phyloP scores from a whole-genome alignment of 2,888 invertebrate genomes.

The Pheosia tremula region DNA sequence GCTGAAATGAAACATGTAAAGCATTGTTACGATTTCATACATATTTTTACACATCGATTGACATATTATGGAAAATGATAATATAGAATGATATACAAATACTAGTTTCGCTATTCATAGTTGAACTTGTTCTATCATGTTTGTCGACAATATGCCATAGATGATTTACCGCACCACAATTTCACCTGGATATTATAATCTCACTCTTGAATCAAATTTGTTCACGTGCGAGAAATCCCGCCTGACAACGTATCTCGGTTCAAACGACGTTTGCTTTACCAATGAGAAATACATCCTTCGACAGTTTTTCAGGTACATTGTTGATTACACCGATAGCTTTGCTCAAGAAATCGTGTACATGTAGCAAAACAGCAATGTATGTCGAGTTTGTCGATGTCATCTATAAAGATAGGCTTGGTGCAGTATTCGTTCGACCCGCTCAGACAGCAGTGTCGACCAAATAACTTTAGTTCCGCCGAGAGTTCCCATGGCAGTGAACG shows the following conservation, averaged over 20 bases:
- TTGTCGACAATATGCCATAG: background rate
- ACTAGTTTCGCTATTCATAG: background rate
- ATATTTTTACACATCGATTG: too few relatives aligned
- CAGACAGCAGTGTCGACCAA: conserved; percentile 58
- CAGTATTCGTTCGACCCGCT: conserved; percentile 34
- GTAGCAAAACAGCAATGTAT: conserved; percentile 53
- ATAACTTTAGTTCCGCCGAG: conserved; percentile 73
- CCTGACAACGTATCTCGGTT: conserved; percentile 59
- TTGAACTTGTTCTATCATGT: background rate
- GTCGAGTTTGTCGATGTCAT: conserved; percentile 38
- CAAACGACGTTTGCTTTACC: conserved; percentile 45
- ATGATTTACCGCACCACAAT: conserved; percentile 42
- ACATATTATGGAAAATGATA: too few relatives aligned
- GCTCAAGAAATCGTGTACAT: background rate
- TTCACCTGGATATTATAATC: conserved; percentile 67
- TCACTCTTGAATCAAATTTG: conserved; percentile 73
- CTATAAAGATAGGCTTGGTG: conserved; percentile 33
- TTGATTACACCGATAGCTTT: conserved; percentile 7
- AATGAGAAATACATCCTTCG: conserved; percentile 23
- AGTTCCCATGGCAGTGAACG: conserved; percentile 65
- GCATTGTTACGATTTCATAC: too few relatives aligned
- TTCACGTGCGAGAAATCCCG: conserved; percentile 73
- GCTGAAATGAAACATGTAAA: too few relatives aligned
- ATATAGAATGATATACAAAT: too few relatives aligned
- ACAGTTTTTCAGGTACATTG: conserved; percentile 34